Conservation (phyloP, 1,140 invertebrate species). For the Linepithema humile region DNA sequence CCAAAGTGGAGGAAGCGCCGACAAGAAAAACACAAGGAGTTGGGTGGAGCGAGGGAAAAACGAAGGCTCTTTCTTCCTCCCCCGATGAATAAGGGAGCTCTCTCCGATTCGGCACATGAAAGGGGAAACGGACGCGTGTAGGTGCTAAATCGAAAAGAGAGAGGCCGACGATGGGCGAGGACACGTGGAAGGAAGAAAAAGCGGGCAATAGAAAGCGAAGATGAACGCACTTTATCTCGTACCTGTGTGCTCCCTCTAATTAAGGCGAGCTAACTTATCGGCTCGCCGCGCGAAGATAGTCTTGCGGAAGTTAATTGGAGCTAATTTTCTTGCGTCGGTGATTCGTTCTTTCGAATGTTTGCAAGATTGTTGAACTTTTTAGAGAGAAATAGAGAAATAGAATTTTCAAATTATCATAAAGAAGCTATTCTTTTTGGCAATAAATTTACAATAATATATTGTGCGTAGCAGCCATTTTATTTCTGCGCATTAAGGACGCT, state of each 20-base stretch:
- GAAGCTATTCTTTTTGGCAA: too few relatives aligned
- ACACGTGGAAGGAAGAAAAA: constrained; percentile 31
- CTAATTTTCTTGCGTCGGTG: constrained; percentile 4
- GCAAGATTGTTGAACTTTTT: not conserved
- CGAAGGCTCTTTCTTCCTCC: constrained; percentile 44
- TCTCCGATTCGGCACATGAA: constrained; percentile 6
- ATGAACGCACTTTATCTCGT: constrained; percentile 64
- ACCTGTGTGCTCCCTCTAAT: constrained; percentile 62
- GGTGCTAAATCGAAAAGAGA: constrained; percentile 66
- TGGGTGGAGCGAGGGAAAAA: constrained; percentile 17
- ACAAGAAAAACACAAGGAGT: constrained; percentile 55
- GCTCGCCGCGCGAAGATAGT: not conserved
- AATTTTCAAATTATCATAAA: not conserved
- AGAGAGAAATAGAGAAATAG: not conserved
- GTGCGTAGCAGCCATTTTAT: not conserved
- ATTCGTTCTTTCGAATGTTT: not conserved
- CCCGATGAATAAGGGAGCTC: constrained; percentile 66
- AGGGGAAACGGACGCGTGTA: not conserved
- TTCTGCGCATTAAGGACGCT: not conserved
- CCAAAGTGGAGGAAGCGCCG: constrained; percentile 20
- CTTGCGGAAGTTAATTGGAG: not conserved
- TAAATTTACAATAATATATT: too few relatives aligned
- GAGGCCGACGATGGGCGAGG: constrained; percentile 21
- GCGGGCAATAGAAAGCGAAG: constrained; percentile 19
- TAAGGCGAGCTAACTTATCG: constrained; percentile 48